Evolutionary conservation across 23 tunicate genomes (phyloP).

Genomic region (Phallusia fumigata): DNA sequence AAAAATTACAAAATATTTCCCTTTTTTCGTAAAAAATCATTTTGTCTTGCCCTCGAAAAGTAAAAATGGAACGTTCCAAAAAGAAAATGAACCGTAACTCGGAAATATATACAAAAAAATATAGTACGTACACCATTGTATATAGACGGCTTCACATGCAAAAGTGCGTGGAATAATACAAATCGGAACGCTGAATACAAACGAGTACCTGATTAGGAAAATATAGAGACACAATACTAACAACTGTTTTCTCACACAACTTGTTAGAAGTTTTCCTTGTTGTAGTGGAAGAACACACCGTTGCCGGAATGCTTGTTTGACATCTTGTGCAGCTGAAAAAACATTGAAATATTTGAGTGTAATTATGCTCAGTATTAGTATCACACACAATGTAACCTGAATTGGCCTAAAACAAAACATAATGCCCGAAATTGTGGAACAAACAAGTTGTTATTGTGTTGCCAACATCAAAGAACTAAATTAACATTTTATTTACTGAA

Average conservation of each 20-base stretch:
- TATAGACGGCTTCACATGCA: neutral
- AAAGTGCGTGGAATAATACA: neutral
- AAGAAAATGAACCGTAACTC: neutral
- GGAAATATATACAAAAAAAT: too few species aligned
- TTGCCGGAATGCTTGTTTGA: conserved; percentile 75
- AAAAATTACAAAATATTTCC: too few species aligned
- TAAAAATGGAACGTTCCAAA: neutral
- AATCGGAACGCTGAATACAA: neutral
- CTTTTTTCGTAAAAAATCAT: too few species aligned
- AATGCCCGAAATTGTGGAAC: too few species aligned
- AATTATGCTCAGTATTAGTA: too few species aligned
- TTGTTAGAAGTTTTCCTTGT: conserved; percentile 84
- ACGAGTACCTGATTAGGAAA: neutral
- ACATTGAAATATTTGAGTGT: neutral
- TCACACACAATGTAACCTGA: too few species aligned
- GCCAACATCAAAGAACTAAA: too few species aligned
- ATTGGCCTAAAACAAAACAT: too few species aligned
- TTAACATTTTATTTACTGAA: too few species aligned
- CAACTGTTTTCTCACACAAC: neutral
- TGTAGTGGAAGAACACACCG: conserved; percentile 69
- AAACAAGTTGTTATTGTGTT: too few species aligned
- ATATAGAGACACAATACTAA: neutral
- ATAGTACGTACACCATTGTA: too few species aligned
- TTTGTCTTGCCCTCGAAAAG: too few species aligned
- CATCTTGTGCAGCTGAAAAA: conserved; percentile 73